These are phyloP conservation scores for Seriola aureovittata DNA, from an alignment of 2,113 vertebrate genomes.

Conservation along the genomic window DNA sequence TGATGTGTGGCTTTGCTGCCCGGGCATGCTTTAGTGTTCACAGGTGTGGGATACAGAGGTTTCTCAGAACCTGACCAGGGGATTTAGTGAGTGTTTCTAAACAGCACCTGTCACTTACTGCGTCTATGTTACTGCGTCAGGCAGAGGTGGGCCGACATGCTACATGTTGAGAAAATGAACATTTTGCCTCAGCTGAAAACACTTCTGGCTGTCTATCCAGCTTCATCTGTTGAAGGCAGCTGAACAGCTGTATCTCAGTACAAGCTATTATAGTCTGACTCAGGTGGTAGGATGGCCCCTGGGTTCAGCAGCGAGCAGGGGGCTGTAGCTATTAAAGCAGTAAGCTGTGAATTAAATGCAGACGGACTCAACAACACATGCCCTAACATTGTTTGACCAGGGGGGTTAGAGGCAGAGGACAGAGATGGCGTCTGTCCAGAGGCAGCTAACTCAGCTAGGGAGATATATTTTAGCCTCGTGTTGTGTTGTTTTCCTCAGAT, in stretches of 20 bases:
- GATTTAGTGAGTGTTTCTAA: slow-evolving; percentile 24
- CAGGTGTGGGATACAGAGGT: slow-evolving; percentile 19
- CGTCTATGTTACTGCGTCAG: slow-evolving; percentile 17
- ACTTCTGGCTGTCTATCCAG: slow-evolving; percentile 52
- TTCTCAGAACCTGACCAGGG: slow-evolving; percentile 22
- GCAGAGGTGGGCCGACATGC: slow-evolving; percentile 20
- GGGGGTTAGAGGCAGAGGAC: slow-evolving; percentile 53
- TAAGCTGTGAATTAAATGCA: slow-evolving; percentile 78
- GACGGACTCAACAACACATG: slow-evolving; percentile 64
- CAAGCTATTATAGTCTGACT: slow-evolving; percentile 67
- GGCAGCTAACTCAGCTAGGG: slow-evolving; percentile 32
- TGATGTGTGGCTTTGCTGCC: slow-evolving; percentile 30
- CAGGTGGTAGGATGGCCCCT: slow-evolving; percentile 61
- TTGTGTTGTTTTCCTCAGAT: slow-evolving; percentile 45
- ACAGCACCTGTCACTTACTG: slow-evolving; percentile 1
- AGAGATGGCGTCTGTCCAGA: slow-evolving; percentile 46
- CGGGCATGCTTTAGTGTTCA: slow-evolving; percentile 24
- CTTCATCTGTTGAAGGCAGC: slow-evolving; percentile 56
- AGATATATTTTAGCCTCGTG: slow-evolving; percentile 43
- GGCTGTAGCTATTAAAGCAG: slow-evolving; percentile 71
- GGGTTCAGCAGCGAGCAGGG: slow-evolving; percentile 47
- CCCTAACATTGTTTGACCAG: slow-evolving; percentile 56
- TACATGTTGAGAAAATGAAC: slow-evolving; percentile 52
- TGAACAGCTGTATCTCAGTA: slow-evolving; percentile 59
- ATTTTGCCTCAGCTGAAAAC: slow-evolving; percentile 37